A percentile compares a stretch with the other conserved stretches of the same genome.
Conservation (phyloP, 2,888 invertebrate genomes). For the Melanophora roralis region DNA sequence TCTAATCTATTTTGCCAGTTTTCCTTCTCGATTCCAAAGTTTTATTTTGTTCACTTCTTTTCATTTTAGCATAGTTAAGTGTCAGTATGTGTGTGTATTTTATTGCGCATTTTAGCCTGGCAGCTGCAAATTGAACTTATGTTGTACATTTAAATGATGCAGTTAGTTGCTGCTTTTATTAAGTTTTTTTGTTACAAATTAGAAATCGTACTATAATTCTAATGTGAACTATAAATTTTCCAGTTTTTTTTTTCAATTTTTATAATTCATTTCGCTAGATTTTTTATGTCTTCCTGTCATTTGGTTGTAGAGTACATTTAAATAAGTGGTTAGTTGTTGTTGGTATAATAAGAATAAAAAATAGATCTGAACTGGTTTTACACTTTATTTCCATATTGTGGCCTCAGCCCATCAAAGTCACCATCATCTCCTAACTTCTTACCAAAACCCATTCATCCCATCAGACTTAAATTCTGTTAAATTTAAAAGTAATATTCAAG, state of each 20-base stretch:
- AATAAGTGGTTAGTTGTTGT: conserved; percentile 25
- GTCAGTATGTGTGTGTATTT: neutral
- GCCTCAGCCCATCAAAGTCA: conserved; percentile 2
- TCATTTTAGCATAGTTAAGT: neutral
- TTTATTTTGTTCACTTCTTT: neutral
- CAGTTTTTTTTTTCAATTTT: neutral
- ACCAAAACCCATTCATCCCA: neutral
- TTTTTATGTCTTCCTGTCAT: conserved; percentile 61
- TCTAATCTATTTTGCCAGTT: conserved; percentile 57
- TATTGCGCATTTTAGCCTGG: conserved; percentile 31
- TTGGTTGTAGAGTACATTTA: conserved; percentile 33
- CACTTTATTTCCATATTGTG: conserved; percentile 54
- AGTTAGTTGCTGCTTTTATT: conserved; percentile 47
- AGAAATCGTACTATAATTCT: conserved; percentile 34
- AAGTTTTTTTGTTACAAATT: conserved; percentile 42
- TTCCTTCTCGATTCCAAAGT: conserved; percentile 11
- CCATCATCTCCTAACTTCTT: conserved; percentile 15
- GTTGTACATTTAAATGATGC: conserved; percentile 34
- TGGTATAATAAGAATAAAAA: neutral
- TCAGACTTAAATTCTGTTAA: neutral
- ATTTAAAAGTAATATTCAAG: neutral
- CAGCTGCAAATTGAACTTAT: conserved; percentile 56
- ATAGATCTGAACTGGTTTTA: conserved; percentile 52
- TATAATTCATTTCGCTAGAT: conserved; percentile 42
- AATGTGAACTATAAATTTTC: neutral